These are phyloP conservation scores for Galerucella nymphaeae DNA, from an alignment of 2,888 invertebrate genomes.

Conservation along the genomic window DNA sequence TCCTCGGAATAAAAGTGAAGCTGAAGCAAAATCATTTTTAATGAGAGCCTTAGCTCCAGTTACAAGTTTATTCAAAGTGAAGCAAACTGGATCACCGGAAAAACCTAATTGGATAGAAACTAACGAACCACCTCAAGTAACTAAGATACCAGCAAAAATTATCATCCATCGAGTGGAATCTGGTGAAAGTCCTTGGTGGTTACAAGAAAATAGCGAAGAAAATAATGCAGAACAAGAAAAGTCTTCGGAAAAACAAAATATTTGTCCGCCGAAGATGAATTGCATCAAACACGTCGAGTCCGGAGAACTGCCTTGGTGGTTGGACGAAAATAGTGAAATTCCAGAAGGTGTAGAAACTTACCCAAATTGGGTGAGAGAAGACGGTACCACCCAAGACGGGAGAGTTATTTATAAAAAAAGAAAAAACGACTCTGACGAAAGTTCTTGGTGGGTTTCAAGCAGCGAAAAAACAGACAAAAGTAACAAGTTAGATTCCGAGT, in stretches of 20 bases:
- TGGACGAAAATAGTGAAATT: slow-evolving; percentile 74
- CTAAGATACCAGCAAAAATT: slow-evolving; percentile 61
- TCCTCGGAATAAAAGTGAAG: slow-evolving; percentile 66
- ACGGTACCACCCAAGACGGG: slow-evolving; percentile 50
- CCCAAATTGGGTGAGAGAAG: slow-evolving; percentile 51
- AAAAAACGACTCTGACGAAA: slow-evolving; percentile 52
- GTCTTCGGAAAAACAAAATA: background rate
- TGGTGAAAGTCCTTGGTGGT: slow-evolving; percentile 75
- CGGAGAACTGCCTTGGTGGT: slow-evolving; percentile 79
- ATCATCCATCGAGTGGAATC: slow-evolving; percentile 67
- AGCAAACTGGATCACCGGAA: slow-evolving; percentile 64
- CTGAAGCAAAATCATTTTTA: slow-evolving; percentile 77
- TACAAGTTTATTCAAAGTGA: slow-evolving; percentile 76
- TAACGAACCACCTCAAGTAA: slow-evolving; percentile 1
- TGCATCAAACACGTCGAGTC: slow-evolving; percentile 35
- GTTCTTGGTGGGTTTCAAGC: slow-evolving; percentile 53
- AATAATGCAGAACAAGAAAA: slow-evolving; percentile 21
- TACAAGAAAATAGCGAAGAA: slow-evolving; percentile 49
- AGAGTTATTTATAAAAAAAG: slow-evolving; percentile 42
- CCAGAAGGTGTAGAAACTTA: slow-evolving; percentile 72
- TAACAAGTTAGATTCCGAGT: slow-evolving; percentile 64
- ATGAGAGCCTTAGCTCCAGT: slow-evolving; percentile 81
- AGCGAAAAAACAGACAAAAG: slow-evolving; percentile 48
- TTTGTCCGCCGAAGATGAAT: background rate
- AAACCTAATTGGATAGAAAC: slow-evolving; percentile 62